Base-by-base conservation (phyloP, 1,140 invertebrate species). In the Anadara kagoshimensis region DNA sequence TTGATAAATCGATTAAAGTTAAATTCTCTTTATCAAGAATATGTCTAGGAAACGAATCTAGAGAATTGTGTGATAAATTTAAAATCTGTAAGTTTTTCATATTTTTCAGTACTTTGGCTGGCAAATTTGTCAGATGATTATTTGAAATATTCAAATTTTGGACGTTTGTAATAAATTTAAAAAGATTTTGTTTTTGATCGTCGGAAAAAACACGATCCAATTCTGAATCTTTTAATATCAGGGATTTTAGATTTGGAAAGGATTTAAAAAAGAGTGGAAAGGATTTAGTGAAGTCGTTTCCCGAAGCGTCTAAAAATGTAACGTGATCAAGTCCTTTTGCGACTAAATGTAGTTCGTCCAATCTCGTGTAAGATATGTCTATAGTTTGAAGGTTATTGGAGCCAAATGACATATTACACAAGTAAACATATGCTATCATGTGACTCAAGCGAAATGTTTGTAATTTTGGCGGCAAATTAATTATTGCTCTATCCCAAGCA, bases 21-120 rank as follows among this genome's bases (percentile, higher is more conserved):
- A n/a, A n/a, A n/a, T n/a, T n/a, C n/a, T n/a, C n/a, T n/a, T n/a
- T n/a, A n/a, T n/a, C 5, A 11, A 10, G 20, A 24, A 62, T 26
- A 5, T 2, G 2, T 22, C 18, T 62, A 7, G 59, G 59, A 62
- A 62, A 62, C 1, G 11, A 1, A 26, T 24, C 43, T 14, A 62
- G 49, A 8, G 59, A 62, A 47, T 62, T 62, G 26, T 16, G 7
- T 10, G 59, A 62, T 62, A 62, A 24, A 47, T 62, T 47, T 5
- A 62, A 18, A 24, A 24, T 7, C 16, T 47, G n/a, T 16, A 62
- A 47, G 49, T 24, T 47, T 12, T 14, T 5, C 12, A 61, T 41
- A 7, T 20, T 11, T 18, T 24, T 11, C n/a, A n/a, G n/a, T n/a
- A 59, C 18, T 41, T 14, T n/a, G 14, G 10, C 5, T 18, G 57